Percentiles rank a stretch among this genome's conserved stretches.
Conservation (phyloP, 2,797 vertebrate genomes). For the Coregonus ussuriensis region DNA sequence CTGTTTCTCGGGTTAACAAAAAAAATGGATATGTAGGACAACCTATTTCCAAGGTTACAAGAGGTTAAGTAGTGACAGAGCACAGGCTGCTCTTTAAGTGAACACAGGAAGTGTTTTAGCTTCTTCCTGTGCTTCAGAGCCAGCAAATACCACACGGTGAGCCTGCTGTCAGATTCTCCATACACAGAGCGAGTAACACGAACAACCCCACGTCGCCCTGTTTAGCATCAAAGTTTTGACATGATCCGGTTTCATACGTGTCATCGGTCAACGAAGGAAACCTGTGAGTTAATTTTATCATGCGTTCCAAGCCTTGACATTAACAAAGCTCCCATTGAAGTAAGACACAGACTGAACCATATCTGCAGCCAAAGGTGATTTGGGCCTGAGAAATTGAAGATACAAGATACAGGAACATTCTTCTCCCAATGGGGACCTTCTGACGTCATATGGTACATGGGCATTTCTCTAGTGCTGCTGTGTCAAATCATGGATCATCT, state of each 20-base stretch:
- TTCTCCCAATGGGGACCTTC: not conserved
- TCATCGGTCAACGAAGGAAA: constrained; percentile 46
- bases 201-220: constrained; percentile 44
- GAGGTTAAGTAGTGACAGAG: constrained; percentile 46
- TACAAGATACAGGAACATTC: not conserved
- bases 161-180: constrained; percentile 73
- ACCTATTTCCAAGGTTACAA: constrained; percentile 54
- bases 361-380: too few species aligned
- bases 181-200: constrained; percentile 19
- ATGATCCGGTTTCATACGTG: constrained; percentile 52
- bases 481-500: not conserved
- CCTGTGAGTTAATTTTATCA: constrained; percentile 46
- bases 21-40: constrained; percentile 37
- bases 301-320: constrained; percentile 68
- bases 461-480: not conserved
- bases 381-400: not conserved
- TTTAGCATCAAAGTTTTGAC: constrained; percentile 58
- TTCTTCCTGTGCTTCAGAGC: constrained; percentile 55
- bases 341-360: not conserved
- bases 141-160: constrained; percentile 38
- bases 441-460: not conserved
- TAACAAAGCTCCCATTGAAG: constrained; percentile 33
- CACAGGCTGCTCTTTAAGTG: constrained; percentile 49
- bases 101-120: constrained; percentile 71
- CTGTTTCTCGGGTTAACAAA: not conserved